Evolutionary conservation across 2,888 invertebrate genomes (phyloP).

Genomic region (Drosophila mimetica): DNA sequence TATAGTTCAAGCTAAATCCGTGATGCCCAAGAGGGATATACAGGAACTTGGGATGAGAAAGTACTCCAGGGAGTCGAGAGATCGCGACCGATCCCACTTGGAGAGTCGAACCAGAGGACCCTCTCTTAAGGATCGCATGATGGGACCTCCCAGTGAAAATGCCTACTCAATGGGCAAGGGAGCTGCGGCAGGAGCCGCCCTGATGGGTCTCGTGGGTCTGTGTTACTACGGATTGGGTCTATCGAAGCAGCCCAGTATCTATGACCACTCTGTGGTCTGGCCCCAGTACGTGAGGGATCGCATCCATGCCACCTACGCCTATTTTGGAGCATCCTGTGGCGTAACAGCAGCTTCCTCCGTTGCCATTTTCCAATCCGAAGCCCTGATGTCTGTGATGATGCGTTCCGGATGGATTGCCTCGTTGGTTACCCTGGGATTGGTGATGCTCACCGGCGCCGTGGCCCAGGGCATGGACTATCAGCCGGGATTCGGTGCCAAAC

Average conservation of each 20-base stretch:
- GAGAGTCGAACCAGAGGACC: constrained; percentile 85
- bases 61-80: constrained; percentile 33
- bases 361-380: constrained; percentile 92
- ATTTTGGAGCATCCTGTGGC: constrained; percentile 94
- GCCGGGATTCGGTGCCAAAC: constrained; percentile 92
- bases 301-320: constrained; percentile 94
- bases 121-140: constrained; percentile 88
- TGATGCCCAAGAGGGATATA: constrained; percentile 11
- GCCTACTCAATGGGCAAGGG: constrained; percentile 95
- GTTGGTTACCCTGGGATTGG: constrained; percentile 91
- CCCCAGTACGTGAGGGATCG: constrained; percentile 96
- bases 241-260: constrained; percentile 90
- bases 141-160: constrained; percentile 91
- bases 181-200: constrained; percentile 95
- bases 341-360: constrained; percentile 93
- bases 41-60: constrained; percentile 27
- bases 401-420: constrained; percentile 93
- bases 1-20: constrained; percentile 4
- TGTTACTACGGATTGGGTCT: constrained; percentile 97
- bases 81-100: constrained; percentile 53
- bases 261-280: constrained; percentile 96
- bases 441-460: constrained; percentile 95
- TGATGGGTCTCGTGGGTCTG: constrained; percentile 94
- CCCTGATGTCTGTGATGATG: constrained; percentile 91
- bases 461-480: constrained; percentile 93